Conservation (phyloP, 2,888 invertebrate genomes). For the Ormia ochracea region DNA sequence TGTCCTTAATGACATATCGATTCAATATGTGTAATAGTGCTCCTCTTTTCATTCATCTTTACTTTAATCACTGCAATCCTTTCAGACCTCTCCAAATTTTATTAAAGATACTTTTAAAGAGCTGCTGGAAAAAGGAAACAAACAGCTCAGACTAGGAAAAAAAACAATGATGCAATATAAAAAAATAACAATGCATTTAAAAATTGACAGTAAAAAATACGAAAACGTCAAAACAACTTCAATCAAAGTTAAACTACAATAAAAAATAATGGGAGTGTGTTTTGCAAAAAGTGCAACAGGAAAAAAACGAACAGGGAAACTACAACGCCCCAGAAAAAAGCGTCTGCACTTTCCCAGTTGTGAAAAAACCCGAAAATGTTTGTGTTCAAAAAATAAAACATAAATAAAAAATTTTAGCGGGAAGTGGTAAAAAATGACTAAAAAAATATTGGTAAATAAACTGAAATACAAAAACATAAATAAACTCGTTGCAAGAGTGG, state of each 20-base stretch:
- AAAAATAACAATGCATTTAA: constrained; percentile 54
- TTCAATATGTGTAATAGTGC: background rate
- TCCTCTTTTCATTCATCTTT: background rate
- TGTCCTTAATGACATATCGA: background rate
- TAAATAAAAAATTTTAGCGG: constrained; percentile 40
- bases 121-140: constrained; percentile 9
- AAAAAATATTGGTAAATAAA: constrained; percentile 9
- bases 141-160: background rate
- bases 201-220: constrained; percentile 60
- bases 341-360: constrained; percentile 34
- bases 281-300: background rate
- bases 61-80: constrained; percentile 18
- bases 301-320: background rate
- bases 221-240: constrained; percentile 62
- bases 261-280: constrained; percentile 39
- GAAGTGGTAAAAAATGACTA: background rate
- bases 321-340: constrained; percentile 16
- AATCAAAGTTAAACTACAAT: constrained; percentile 62
- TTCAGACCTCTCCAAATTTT: constrained; percentile 12
- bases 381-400: background rate
- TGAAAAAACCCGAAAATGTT: constrained; percentile 32
- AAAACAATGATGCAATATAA: constrained; percentile 9
- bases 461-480: background rate
- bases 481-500: background rate
- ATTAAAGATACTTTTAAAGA: constrained; percentile 37